These are phyloP conservation scores for Dasyprocta punctata DNA, from an alignment of 2,113 vertebrate genomes.

Conservation along the genomic window DNA sequence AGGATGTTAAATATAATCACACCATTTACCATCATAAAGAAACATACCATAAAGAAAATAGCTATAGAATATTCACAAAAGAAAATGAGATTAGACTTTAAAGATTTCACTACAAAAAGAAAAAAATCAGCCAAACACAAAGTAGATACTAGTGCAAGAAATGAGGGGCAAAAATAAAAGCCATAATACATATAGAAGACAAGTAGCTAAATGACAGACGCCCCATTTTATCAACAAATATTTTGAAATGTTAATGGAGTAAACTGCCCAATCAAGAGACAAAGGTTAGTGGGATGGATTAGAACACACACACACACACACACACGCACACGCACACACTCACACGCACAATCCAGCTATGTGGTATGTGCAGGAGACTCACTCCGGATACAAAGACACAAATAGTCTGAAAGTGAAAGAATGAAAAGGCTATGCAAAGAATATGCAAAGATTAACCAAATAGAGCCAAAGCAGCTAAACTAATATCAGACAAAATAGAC, in stretches of 20 bases:
- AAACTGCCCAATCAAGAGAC: not conserved
- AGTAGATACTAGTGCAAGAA: not conserved
- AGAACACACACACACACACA: not conserved
- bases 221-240: not conserved
- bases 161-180: not conserved
- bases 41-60: not conserved
- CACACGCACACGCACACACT: too few relatives aligned
- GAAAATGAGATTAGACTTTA: not conserved
- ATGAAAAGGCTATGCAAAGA: not conserved
- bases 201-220: not conserved
- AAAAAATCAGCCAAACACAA: not conserved
- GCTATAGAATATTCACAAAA: not conserved
- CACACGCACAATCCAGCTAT: not conserved
- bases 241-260: not conserved
- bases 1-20: not conserved
- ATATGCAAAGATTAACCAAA: not conserved
- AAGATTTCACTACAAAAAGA: not conserved
- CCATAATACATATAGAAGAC: not conserved
- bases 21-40: not conserved
- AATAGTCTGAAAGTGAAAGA: not conserved
- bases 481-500: not conserved
- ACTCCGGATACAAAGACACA: not conserved
- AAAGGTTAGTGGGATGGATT: not conserved
- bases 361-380: not conserved
- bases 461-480: not conserved